Conservation (phyloP, 2,797 vertebrate species). For the Enteromius fasciolatus region DNA sequence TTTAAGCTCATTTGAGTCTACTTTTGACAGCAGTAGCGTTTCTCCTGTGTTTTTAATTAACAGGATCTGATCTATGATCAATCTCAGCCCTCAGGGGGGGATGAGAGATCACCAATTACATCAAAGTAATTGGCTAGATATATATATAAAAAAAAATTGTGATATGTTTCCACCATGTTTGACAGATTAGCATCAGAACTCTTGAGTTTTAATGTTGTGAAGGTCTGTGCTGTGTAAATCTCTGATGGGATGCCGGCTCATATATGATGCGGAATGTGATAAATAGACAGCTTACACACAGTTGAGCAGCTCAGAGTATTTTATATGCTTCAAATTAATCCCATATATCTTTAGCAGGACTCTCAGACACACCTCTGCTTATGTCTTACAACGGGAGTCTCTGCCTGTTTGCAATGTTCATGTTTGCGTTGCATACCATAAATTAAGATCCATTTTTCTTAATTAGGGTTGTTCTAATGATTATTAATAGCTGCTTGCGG, state of each 20-base stretch:
- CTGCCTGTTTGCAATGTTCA: conserved; percentile 50
- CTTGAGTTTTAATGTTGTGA: conserved; percentile 44
- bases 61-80: conserved; percentile 38
- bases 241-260: conserved; percentile 41
- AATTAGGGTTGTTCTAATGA: conserved; percentile 62
- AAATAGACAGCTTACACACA: background rate
- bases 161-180: background rate
- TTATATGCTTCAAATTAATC: conserved; percentile 26
- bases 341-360: conserved; percentile 26
- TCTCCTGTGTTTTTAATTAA: conserved; percentile 37
- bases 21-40: background rate
- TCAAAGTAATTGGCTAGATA: conserved; percentile 32
- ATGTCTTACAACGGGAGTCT: background rate
- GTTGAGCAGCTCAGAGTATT: conserved; percentile 9
- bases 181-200: conserved; percentile 36
- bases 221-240: conserved; percentile 47
- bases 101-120: conserved; percentile 26
- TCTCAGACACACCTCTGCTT: conserved; percentile 26
- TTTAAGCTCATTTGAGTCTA: conserved; percentile 26
- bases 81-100: background rate
- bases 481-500: conserved; percentile 66
- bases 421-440: conserved; percentile 62
- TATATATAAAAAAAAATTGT: conserved; percentile 3
- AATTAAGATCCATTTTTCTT: conserved; percentile 60
- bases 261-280: conserved; percentile 32